These are phyloP conservation scores for Priapulus caudatus DNA, from an alignment of 2,888 invertebrate genomes.

Conservation along the genomic window DNA sequence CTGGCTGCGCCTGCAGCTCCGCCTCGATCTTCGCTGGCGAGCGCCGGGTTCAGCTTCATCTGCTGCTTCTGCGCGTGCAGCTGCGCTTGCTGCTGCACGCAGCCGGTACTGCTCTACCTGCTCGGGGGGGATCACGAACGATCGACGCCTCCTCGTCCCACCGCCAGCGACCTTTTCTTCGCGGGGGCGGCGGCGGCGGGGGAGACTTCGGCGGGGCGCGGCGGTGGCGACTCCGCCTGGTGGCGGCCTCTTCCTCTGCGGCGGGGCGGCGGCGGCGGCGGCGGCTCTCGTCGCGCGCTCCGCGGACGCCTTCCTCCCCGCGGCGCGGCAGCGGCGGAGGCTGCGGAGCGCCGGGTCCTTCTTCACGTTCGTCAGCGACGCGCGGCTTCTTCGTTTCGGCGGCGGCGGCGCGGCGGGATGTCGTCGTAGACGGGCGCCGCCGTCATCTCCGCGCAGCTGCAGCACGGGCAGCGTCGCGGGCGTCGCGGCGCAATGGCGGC, in stretches of 20 bases:
- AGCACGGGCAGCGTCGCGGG: too few relatives aligned
- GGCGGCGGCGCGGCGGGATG: background rate
- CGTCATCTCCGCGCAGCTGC: background rate
- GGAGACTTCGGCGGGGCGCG: background rate
- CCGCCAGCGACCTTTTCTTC: too few relatives aligned
- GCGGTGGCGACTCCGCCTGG: background rate
- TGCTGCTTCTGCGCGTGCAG: background rate
- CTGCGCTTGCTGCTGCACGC: slow-evolving; percentile 1
- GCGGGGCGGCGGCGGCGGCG: background rate
- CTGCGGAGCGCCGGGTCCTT: background rate
- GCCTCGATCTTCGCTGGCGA: background rate
- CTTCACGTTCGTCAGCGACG: too few relatives aligned
- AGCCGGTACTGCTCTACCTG: background rate
- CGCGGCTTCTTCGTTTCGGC: too few relatives aligned
- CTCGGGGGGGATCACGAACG: background rate
- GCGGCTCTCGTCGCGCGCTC: too few relatives aligned
- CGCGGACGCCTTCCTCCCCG: background rate
- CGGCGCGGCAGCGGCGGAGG: background rate
- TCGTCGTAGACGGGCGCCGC: background rate
- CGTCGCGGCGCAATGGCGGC: too few relatives aligned
- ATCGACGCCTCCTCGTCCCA: background rate
- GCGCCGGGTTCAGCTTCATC: background rate
- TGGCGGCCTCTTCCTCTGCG: background rate
- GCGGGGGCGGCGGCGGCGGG: background rate
- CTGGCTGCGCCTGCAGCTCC: background rate